These are phyloP conservation scores for Pampus argenteus DNA, from an alignment of 2,797 vertebrate species.

Conservation along the genomic window DNA sequence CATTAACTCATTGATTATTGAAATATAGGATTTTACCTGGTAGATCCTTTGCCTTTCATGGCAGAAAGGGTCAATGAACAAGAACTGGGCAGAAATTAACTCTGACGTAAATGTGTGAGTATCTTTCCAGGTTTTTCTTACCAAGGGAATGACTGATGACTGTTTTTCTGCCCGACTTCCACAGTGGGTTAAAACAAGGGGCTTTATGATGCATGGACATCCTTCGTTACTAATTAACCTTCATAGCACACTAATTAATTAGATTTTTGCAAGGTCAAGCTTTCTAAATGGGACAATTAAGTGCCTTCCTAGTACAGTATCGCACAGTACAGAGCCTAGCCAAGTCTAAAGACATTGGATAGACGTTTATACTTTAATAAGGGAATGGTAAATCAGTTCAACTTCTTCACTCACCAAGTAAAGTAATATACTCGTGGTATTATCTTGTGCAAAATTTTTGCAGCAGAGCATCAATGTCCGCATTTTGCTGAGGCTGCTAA, in stretches of 20 bases:
- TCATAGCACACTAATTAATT: slow-evolving; percentile 87
- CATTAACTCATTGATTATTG: slow-evolving; percentile 68
- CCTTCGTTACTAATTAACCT: slow-evolving; percentile 87
- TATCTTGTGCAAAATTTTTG: background rate
- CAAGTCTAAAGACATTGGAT: slow-evolving; percentile 40
- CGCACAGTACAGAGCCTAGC: slow-evolving; percentile 47
- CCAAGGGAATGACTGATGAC: slow-evolving; percentile 72
- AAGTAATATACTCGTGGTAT: background rate
- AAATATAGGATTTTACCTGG: slow-evolving; percentile 60
- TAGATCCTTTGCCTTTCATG: slow-evolving; percentile 63
- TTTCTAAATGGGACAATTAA: slow-evolving; percentile 85
- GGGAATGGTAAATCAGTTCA: background rate
- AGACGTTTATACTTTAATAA: slow-evolving; percentile 4
- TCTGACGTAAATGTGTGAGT: slow-evolving; percentile 58
- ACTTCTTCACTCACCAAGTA: background rate
- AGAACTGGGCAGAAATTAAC: slow-evolving; percentile 63
- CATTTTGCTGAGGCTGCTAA: background rate
- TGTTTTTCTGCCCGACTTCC: slow-evolving; percentile 81
- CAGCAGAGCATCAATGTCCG: background rate
- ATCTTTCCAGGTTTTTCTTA: slow-evolving; percentile 60
- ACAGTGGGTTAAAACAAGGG: slow-evolving; percentile 82
- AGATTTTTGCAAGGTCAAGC: slow-evolving; percentile 85
- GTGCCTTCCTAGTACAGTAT: slow-evolving; percentile 59
- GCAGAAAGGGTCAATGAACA: slow-evolving; percentile 59
- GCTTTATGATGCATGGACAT: slow-evolving; percentile 86